Percentiles rank a stretch among this genome's conserved stretches.
Conservation (phyloP, 2,888 invertebrate genomes). For the Sinotaia quadrata region DNA sequence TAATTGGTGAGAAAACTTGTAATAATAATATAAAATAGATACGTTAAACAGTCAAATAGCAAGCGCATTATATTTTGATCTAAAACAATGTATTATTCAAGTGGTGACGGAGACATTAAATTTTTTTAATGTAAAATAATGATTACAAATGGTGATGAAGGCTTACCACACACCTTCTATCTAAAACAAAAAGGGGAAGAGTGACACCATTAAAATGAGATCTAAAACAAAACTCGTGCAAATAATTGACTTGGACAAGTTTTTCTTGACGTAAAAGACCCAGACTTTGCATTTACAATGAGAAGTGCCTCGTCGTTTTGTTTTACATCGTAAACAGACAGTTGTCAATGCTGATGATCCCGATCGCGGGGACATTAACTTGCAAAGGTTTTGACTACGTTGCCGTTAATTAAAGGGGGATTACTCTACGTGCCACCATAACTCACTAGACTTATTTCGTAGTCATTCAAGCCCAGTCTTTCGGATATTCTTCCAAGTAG, state of each 20-base stretch:
- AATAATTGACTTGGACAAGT: constrained; percentile 30
- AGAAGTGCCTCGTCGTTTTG: constrained; percentile 14
- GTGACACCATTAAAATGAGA: constrained; percentile 29
- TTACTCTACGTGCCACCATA: constrained; percentile 15
- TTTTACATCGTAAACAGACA: constrained; percentile 28
- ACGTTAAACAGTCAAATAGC: too few species aligned
- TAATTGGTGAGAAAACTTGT: too few species aligned
- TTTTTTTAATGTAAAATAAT: too few species aligned
- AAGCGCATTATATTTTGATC: too few species aligned
- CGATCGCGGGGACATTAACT: constrained; percentile 7
- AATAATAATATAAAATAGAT: too few species aligned
- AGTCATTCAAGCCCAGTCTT: too few species aligned
- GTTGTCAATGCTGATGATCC: neutral
- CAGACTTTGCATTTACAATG: constrained; percentile 27
- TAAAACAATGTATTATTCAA: too few species aligned
- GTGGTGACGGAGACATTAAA: too few species aligned
- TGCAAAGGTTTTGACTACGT: constrained; percentile 1
- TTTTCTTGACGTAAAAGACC: constrained; percentile 3
- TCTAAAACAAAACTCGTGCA: constrained; percentile 25
- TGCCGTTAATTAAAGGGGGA: constrained; percentile 28
- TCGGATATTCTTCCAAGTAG: too few species aligned
- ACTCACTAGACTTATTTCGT: neutral
- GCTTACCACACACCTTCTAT: too few species aligned
- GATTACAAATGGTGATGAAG: too few species aligned
- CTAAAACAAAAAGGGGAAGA: too few species aligned